These are phyloP conservation scores for Melanitta fusca DNA, from an alignment of 2,797 vertebrate species.

Conservation along the genomic window DNA sequence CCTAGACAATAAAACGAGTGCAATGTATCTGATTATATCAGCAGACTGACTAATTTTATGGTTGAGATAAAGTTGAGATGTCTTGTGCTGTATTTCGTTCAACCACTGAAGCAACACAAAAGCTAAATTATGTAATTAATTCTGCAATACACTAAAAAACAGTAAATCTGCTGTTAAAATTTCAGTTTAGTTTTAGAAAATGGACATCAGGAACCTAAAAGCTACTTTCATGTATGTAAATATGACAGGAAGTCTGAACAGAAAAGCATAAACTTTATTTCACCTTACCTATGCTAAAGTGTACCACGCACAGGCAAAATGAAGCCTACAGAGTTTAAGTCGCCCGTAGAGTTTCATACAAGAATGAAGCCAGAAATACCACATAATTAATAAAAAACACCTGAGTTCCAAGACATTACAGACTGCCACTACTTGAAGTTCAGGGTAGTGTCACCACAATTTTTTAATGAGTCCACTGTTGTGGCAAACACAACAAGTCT, in stretches of 20 bases:
- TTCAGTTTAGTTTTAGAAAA: background rate
- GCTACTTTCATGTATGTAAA: background rate
- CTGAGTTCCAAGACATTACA: background rate
- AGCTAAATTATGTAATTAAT: background rate
- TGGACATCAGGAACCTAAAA: background rate
- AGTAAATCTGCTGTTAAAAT: background rate
- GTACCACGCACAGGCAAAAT: rapidly evolving
- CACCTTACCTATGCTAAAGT: background rate
- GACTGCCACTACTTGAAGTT: background rate
- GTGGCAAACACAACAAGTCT: background rate
- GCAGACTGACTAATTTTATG: background rate
- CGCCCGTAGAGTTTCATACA: background rate
- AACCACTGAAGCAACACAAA: background rate
- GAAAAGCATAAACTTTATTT: background rate
- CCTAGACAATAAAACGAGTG: background rate
- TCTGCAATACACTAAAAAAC: background rate
- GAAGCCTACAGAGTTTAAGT: background rate
- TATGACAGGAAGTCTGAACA: background rate
- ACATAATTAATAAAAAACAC: rapidly evolving
- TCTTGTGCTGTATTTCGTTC: background rate
- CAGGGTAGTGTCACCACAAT: background rate
- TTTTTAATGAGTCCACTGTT: background rate
- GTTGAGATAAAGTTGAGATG: background rate
- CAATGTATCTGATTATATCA: background rate
- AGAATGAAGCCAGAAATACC: background rate